Conservation (phyloP, 1,140 invertebrate genomes). For the Cylas formicarius region DNA sequence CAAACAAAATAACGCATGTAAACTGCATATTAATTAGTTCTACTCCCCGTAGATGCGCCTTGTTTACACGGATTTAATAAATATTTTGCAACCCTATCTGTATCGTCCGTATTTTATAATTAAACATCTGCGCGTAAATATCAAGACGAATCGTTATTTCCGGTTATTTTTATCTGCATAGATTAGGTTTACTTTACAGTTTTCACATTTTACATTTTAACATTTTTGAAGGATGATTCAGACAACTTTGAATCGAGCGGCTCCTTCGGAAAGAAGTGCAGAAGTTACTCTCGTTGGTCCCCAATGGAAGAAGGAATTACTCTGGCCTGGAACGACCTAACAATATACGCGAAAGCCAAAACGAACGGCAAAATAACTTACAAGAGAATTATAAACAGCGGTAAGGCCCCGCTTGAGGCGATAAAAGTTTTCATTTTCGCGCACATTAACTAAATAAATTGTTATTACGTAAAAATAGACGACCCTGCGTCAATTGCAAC, state of each 20-base stretch:
- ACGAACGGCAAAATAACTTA: conserved; percentile 45
- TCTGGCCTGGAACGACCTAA: conserved; percentile 66
- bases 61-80: too few species aligned
- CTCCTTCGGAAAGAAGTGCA: conserved; percentile 10
- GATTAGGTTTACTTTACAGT: too few species aligned
- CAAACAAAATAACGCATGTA: too few species aligned
- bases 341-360: conserved; percentile 57
- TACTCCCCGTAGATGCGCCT: too few species aligned
- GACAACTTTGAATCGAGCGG: conserved; percentile 18
- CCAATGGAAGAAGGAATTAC: conserved; percentile 54
- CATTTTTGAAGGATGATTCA: conserved; percentile 16
- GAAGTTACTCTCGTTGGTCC: conserved; percentile 47
- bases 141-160: too few species aligned
- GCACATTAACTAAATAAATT: not conserved
- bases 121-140: too few species aligned
- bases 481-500: not conserved
- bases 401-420: too few species aligned
- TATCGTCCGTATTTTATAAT: too few species aligned
- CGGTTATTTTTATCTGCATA: too few species aligned
- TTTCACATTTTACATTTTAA: too few species aligned
- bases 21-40: too few species aligned
- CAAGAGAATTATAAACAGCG: conserved; percentile 64
- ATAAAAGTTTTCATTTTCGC: conserved; percentile 10
- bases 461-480: not conserved
- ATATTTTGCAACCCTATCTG: too few species aligned